Conservation (phyloP, 2,888 invertebrate species). For the Scaptomyza reducta region DNA sequence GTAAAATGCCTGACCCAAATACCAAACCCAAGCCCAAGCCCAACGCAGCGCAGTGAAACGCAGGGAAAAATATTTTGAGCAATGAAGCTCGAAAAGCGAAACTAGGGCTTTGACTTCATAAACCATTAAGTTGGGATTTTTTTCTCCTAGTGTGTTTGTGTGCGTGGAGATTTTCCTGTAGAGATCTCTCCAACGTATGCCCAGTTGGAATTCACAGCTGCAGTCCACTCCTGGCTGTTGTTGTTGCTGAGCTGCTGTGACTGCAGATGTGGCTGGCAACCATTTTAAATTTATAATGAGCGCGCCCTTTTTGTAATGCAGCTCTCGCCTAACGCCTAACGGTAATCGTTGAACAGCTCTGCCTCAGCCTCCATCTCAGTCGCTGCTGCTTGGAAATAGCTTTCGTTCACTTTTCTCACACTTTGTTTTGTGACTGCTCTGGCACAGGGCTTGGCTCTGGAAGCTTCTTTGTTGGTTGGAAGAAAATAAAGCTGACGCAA, state of each 20-base stretch:
- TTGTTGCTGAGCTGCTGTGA: conserved; percentile 9
- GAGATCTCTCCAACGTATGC: conserved; percentile 17
- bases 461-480: conserved; percentile 41
- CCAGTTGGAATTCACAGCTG: conserved; percentile 38
- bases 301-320: conserved; percentile 70
- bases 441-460: conserved; percentile 46
- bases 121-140: conserved; percentile 11
- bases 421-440: conserved; percentile 12
- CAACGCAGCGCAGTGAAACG: conserved; percentile 29
- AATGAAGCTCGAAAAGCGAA: conserved; percentile 44
- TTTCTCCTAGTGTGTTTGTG: conserved; percentile 8
- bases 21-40: conserved; percentile 35
- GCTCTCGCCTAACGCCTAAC: conserved; percentile 59
- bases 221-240: conserved; percentile 38
- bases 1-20: conserved; percentile 64
- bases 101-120: conserved; percentile 46
- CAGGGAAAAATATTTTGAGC: conserved; percentile 24
- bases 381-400: conserved; percentile 29
- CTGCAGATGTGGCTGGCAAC: conserved; percentile 33
- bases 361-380: background rate
- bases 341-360: conserved; percentile 49
- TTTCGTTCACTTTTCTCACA: conserved; percentile 54
- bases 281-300: conserved; percentile 51
- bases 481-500: conserved; percentile 64
- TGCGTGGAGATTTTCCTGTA: conserved; percentile 48